These are phyloP conservation scores for Psilanteris sp. DNA, from an alignment of 1,140 invertebrate species.

Conservation along the genomic window DNA sequence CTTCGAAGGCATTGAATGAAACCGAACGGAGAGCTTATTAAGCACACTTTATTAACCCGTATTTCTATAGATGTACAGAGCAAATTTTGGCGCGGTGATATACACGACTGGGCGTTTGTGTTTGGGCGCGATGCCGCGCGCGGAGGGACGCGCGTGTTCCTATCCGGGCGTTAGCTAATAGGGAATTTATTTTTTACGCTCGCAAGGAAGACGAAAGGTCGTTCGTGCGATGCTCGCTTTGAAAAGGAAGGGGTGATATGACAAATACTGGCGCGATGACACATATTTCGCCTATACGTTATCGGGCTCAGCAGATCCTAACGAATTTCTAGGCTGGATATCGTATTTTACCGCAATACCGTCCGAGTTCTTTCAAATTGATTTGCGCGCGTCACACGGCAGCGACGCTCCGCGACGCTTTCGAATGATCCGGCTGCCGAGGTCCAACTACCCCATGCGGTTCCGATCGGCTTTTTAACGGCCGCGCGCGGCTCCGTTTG, in stretches of 20 bases:
- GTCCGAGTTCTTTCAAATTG: conserved; percentile 38
- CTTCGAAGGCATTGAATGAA: conserved; percentile 54
- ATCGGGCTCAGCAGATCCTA: conserved; percentile 35
- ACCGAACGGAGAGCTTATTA: conserved; percentile 70
- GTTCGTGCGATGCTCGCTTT: conserved; percentile 40
- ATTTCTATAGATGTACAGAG: conserved; percentile 72
- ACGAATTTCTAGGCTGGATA: conserved; percentile 34
- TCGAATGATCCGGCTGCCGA: not conserved
- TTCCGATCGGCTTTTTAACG: too few species aligned
- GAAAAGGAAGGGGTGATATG: conserved; percentile 69
- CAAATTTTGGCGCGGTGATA: conserved; percentile 36
- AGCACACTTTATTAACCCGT: conserved; percentile 65
- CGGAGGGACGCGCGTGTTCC: conserved; percentile 13
- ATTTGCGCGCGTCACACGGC: conserved; percentile 8
- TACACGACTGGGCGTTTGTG: conserved; percentile 32
- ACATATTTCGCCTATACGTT: conserved; percentile 28
- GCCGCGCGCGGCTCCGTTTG: too few species aligned
- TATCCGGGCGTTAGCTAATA: conserved; percentile 66
- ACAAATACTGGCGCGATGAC: conserved; percentile 68
- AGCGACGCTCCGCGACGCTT: conserved; percentile 5
- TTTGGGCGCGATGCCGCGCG: not conserved
- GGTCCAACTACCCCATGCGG: too few species aligned
- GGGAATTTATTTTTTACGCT: conserved; percentile 79
- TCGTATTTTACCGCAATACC: conserved; percentile 55
- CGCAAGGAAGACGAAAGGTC: conserved; percentile 46